Percentiles rank a stretch among this genome's conserved stretches.
Evolutionary conservation across 2,888 invertebrate genomes (phyloP).

Genomic region (Drosophila siamana): DNA sequence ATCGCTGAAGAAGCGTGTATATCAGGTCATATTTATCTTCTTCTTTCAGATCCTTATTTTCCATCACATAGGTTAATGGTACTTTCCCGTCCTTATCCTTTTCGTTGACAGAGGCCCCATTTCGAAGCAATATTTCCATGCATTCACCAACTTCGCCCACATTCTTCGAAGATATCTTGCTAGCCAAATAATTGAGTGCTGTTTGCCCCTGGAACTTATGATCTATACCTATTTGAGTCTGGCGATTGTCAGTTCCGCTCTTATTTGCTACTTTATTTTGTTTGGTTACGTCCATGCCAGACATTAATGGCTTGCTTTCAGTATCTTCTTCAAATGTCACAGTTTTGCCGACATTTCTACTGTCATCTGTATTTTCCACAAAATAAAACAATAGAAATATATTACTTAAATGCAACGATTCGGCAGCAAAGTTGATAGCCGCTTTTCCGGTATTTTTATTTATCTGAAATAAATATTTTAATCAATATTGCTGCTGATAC

Average conservation of each 20-base stretch:
- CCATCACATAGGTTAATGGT: conserved; percentile 6
- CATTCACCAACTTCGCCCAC: neutral
- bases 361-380: neutral
- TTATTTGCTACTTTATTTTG: too few species aligned
- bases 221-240: neutral
- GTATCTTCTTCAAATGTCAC: too few species aligned
- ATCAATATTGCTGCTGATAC: too few species aligned
- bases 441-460: neutral
- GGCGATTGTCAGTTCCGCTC: too few species aligned
- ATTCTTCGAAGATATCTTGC: neutral
- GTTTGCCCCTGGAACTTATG: neutral
- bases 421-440: neutral
- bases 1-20: conserved; percentile 4
- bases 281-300: too few species aligned
- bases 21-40: conserved; percentile 7
- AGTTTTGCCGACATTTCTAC: too few species aligned
- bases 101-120: neutral
- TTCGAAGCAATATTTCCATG: conserved; percentile 8
- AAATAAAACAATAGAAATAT: neutral
- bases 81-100: neutral
- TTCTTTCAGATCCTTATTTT: neutral
- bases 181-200: conserved; percentile 13
- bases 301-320: too few species aligned
- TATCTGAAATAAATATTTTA: neutral
- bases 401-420: neutral